phyloP scores from a whole-genome alignment of 2,888 invertebrate genomes.

The Iphiclides podalirius region DNA sequence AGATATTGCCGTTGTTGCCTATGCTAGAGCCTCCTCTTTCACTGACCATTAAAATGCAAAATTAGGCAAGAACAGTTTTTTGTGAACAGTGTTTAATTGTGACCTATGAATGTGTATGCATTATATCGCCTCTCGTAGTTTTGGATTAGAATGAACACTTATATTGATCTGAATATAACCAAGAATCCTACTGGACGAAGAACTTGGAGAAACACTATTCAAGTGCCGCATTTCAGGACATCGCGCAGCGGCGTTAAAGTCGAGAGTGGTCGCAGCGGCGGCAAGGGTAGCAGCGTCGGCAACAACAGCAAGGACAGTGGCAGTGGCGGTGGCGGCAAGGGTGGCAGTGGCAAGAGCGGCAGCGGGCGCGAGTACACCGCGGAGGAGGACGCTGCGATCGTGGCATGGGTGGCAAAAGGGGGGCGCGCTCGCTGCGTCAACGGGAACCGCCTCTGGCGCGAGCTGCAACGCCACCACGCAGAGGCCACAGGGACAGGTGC shows the following conservation, averaged over 20 bases:
- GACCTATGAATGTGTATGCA: no score
- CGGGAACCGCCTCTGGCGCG: constrained; percentile 61
- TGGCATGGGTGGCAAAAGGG: constrained; percentile 48
- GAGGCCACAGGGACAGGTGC: constrained; percentile 42
- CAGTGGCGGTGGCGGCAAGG: not conserved
- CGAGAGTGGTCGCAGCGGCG: not conserved
- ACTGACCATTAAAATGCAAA: no score
- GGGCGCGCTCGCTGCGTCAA: constrained; percentile 50
- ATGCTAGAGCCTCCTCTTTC: no score
- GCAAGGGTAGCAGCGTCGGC: not conserved
- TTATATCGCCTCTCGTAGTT: no score
- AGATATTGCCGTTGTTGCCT: no score
- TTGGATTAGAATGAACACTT: no score
- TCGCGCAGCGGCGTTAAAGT: not conserved
- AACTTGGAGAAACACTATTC: no score
- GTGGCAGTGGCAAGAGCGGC: not conserved
- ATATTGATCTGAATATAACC: no score
- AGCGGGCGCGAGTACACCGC: constrained; percentile 45
- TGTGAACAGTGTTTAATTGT: no score
- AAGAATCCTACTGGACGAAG: no score
- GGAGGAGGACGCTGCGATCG: constrained; percentile 61
- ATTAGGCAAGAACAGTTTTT: no score
- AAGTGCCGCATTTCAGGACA: no score
- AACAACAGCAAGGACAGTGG: not conserved
- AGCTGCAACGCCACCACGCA: constrained; percentile 41